These are phyloP conservation scores for Phylloscopus trochilus DNA, from an alignment of 2,113 vertebrate species.

Conservation along the genomic window DNA sequence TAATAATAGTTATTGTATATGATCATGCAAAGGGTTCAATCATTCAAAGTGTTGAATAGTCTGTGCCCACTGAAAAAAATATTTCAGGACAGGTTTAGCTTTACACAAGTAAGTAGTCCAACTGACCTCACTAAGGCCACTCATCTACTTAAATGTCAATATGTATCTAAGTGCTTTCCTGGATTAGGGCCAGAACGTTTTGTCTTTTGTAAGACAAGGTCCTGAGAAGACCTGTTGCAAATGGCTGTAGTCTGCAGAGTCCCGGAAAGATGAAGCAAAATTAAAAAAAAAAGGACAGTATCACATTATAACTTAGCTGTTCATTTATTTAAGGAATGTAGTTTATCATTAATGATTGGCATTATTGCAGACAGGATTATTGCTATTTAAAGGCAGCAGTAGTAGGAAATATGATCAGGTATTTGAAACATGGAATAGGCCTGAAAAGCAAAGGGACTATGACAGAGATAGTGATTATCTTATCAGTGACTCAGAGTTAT, in stretches of 20 bases:
- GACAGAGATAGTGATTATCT: neutral
- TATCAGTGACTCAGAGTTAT: neutral
- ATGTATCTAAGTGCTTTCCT: constrained; percentile 65
- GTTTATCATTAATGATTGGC: neutral
- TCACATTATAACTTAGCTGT: neutral
- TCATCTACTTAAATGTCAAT: constrained; percentile 63
- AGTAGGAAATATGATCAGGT: neutral
- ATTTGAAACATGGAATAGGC: neutral
- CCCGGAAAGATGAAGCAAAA: neutral
- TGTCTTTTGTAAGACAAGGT: constrained; percentile 11
- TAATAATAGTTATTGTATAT: neutral
- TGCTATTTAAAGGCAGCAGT: neutral
- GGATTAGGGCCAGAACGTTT: constrained; percentile 53
- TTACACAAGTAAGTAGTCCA: constrained; percentile 41
- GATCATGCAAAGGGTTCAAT: neutral
- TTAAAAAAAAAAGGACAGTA: neutral
- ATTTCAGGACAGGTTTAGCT: constrained; percentile 41
- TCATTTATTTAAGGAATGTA: neutral
- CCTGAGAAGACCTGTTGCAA: constrained; percentile 33
- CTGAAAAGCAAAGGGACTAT: neutral
- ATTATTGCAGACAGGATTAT: neutral
- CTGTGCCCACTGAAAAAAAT: neutral
- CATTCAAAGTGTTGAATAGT: neutral
- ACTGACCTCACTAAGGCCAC: constrained; percentile 52
- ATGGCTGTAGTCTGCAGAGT: neutral